Evolutionary conservation across 2,113 vertebrate species (phyloP).

Genomic region (Pseudorhombus dupliciocellatus): DNA sequence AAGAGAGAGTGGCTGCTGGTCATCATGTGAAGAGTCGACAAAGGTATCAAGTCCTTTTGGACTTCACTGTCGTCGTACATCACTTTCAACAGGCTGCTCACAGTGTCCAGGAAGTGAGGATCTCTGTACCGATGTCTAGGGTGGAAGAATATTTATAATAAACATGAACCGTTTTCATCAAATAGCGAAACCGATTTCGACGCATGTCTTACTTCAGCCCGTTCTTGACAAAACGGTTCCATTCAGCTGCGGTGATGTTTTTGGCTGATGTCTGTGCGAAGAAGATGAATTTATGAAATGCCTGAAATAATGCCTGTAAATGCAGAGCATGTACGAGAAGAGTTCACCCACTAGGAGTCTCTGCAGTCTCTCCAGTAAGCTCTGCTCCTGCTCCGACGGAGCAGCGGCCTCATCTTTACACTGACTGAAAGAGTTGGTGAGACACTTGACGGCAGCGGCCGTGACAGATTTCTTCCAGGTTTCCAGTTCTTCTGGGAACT

Average conservation of each 20-base stretch:
- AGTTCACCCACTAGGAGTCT: slow-evolving; percentile 77
- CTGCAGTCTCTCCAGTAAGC: slow-evolving; percentile 81
- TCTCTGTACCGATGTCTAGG: slow-evolving; percentile 89
- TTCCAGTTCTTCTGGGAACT: slow-evolving; percentile 65
- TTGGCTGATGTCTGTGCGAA: slow-evolving; percentile 74
- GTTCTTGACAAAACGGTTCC: slow-evolving; percentile 88
- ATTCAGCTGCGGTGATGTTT: slow-evolving; percentile 83
- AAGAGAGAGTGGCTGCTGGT: slow-evolving; percentile 93
- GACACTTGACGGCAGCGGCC: slow-evolving; percentile 82
- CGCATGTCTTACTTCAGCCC: slow-evolving; percentile 85
- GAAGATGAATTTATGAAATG: neutral
- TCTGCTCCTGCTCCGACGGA: slow-evolving; percentile 74
- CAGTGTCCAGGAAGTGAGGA: slow-evolving; percentile 79
- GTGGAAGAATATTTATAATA: neutral
- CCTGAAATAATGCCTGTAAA: neutral
- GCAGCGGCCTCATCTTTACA: slow-evolving; percentile 67
- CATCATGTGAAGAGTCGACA: slow-evolving; percentile 88
- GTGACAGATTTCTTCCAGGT: slow-evolving; percentile 85
- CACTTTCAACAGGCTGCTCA: slow-evolving; percentile 73
- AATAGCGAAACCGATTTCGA: neutral
- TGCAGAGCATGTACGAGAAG: neutral
- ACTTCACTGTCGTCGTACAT: slow-evolving; percentile 75
- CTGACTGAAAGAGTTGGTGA: slow-evolving; percentile 76
- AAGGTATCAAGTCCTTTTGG: slow-evolving; percentile 74
- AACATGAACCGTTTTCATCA: neutral